Percentiles rank a stretch among this genome's conserved stretches.
Evolutionary conservation across 2,797 vertebrate species (phyloP).

Genomic region (Enteromius radiatus): DNA sequence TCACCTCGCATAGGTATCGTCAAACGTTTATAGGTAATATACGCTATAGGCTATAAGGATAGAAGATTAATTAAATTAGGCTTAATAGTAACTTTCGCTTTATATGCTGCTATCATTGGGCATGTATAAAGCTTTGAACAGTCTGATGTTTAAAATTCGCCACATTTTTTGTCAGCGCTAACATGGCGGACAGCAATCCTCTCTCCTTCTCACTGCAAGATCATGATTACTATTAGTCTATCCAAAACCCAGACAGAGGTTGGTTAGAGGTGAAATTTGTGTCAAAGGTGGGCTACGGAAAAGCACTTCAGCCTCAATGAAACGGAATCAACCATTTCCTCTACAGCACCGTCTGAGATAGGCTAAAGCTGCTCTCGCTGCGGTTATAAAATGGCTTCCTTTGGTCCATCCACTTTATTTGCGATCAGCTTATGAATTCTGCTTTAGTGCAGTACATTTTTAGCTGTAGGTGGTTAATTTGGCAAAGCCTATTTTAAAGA

Average conservation of each 20-base stretch:
- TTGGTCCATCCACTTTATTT: conserved; percentile 58
- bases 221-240: not conserved
- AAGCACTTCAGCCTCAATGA: not conserved
- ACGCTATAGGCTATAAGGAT: not conserved
- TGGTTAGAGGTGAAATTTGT: not conserved
- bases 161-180: conserved; percentile 20
- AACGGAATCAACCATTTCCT: conserved; percentile 69
- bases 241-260: not conserved
- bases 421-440: conserved; percentile 27
- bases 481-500: not conserved
- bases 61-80: not conserved
- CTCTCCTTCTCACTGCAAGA: not conserved
- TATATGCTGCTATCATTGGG: not conserved
- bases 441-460: not conserved
- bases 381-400: conserved; percentile 77
- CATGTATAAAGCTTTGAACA: not conserved
- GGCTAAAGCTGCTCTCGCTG: conserved; percentile 58
- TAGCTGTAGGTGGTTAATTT: not conserved
- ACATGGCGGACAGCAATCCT: conserved; percentile 54
- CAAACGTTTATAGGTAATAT: not conserved
- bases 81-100: not conserved
- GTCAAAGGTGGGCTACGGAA: conserved; percentile 16
- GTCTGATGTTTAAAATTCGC: not conserved
- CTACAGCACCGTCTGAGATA: conserved; percentile 56
- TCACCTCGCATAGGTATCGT: not conserved